Conservation (phyloP, 2,888 invertebrate genomes). For the Beris chalybata region DNA sequence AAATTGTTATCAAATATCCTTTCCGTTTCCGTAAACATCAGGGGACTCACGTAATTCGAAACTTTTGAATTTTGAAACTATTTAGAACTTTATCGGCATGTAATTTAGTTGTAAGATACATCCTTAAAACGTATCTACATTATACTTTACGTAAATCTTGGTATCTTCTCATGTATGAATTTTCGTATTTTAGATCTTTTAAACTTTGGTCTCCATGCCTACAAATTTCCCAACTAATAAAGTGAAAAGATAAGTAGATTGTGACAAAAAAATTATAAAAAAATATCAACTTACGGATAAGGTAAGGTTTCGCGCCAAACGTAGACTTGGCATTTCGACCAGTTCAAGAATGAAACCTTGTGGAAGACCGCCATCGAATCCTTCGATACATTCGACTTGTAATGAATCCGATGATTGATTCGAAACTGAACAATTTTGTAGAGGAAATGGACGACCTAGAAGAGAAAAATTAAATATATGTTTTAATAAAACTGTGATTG, state of each 20-base stretch:
- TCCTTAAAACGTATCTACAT: too few relatives aligned
- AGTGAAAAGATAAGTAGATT: not conserved
- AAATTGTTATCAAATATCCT: too few relatives aligned
- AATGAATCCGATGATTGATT: conserved; percentile 85
- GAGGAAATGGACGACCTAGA: conserved; percentile 83
- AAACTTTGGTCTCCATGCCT: too few relatives aligned
- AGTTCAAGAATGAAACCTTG: conserved; percentile 84
- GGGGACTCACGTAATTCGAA: too few relatives aligned
- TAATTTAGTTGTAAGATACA: too few relatives aligned
- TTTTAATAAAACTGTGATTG: not conserved
- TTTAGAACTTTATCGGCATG: too few relatives aligned
- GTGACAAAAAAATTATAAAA: not conserved
- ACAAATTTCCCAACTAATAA: not conserved
- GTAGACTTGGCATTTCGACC: conserved; percentile 69
- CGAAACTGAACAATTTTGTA: conserved; percentile 84
- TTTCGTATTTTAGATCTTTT: too few relatives aligned
- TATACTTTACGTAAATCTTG: too few relatives aligned
- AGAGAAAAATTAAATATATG: conserved; percentile 39
- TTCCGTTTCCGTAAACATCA: too few relatives aligned
- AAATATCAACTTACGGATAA: conserved; percentile 50
- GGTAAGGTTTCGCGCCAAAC: conserved; percentile 55
- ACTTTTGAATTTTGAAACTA: too few relatives aligned
- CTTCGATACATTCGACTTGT: conserved; percentile 83
- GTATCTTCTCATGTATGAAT: too few relatives aligned
- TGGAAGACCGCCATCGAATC: conserved; percentile 85